Evolutionary conservation across 2,888 invertebrate species (phyloP).

Genomic region (Thereva unica): DNA sequence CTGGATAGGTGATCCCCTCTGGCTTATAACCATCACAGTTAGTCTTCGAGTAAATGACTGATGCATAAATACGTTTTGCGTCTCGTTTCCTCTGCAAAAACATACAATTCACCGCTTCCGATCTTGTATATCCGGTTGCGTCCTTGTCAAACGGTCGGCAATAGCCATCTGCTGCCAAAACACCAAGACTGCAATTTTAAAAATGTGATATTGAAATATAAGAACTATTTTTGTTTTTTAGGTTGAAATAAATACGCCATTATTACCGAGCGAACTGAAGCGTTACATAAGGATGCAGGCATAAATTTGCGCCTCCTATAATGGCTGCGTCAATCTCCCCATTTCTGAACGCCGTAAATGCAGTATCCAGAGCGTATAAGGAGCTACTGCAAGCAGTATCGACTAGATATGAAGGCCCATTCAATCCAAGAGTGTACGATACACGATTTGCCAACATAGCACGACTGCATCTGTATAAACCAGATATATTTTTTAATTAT

Average conservation of each 20-base stretch:
- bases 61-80: conserved; percentile 70
- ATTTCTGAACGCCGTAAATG: conserved; percentile 73
- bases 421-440: conserved; percentile 84
- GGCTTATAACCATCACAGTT: conserved; percentile 80
- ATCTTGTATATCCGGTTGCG: conserved; percentile 81
- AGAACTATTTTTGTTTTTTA: not conserved
- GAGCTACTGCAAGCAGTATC: conserved; percentile 97
- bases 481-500: not conserved
- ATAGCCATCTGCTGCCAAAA: conserved; percentile 80
- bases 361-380: conserved; percentile 82
- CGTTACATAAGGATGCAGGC: conserved; percentile 85
- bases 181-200: conserved; percentile 61
- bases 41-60: conserved; percentile 75
- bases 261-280: conserved; percentile 78
- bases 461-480: conserved; percentile 71
- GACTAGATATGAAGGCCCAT: conserved; percentile 84
- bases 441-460: conserved; percentile 92
- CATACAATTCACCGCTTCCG: conserved; percentile 74
- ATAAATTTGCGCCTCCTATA: conserved; percentile 84
- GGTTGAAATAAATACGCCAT: conserved; percentile 18
- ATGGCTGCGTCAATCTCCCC: conserved; percentile 88
- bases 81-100: conserved; percentile 73
- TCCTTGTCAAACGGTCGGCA: conserved; percentile 90
- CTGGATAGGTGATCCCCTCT: conserved; percentile 71
- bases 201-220: conserved; percentile 10